Conservation (phyloP, 2,888 invertebrate species). For the Caenorhabditis imperialis region DNA sequence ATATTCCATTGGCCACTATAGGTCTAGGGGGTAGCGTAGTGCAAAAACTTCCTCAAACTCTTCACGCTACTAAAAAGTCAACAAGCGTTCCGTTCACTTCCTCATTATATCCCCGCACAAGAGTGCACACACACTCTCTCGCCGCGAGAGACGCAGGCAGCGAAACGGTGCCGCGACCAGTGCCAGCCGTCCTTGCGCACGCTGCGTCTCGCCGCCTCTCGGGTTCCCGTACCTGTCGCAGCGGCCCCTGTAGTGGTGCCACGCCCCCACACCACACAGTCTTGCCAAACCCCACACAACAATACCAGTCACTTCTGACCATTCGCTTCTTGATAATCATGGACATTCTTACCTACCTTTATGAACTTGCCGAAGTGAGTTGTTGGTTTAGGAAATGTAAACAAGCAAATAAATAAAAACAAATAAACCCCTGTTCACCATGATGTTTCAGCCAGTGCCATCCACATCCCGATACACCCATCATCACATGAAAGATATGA, state of each 20-base stretch:
- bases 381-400: not conserved
- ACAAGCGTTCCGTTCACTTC: constrained; percentile 28
- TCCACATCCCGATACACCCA: constrained; percentile 40
- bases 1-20: too few relatives aligned
- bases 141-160: not conserved
- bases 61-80: too few relatives aligned
- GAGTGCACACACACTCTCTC: constrained; percentile 2
- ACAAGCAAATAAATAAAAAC: not conserved
- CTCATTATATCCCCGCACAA: constrained; percentile 33
- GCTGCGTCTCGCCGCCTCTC: constrained; percentile 30
- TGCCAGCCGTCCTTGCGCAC: constrained; percentile 36
- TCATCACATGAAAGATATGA: constrained; percentile 11
- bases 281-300: constrained; percentile 35
- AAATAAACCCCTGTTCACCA: not conserved
- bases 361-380: constrained; percentile 37
- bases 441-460: constrained; percentile 62
- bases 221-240: constrained; percentile 57
- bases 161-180: constrained; percentile 21
- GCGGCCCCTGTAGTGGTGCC: constrained; percentile 27
- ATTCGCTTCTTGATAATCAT: constrained; percentile 17
- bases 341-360: constrained; percentile 46
- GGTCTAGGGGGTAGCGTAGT: too few relatives aligned
- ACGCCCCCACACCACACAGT: not conserved
- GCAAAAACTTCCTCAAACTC: too few relatives aligned
- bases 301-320: constrained; percentile 27